Conservation (phyloP, 2,113 vertebrate genomes). For the Gorilla gorilla region DNA sequence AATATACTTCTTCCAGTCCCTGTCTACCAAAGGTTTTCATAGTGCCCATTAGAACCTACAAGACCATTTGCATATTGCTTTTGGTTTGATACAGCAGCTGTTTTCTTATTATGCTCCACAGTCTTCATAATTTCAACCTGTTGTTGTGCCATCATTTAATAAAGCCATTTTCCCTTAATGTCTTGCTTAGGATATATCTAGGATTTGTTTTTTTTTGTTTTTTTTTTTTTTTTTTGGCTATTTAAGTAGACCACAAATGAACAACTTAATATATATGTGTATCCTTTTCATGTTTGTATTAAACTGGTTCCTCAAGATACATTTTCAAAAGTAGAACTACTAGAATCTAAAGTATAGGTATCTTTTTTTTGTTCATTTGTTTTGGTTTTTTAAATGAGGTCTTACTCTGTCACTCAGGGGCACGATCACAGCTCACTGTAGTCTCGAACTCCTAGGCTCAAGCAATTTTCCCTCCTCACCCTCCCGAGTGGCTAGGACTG, state of each 20-base stretch:
- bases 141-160: not conserved
- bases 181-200: not conserved
- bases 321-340: conserved; percentile 44
- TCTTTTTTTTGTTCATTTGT: too few species aligned
- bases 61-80: not conserved
- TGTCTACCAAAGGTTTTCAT: not conserved
- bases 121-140: conserved; percentile 9
- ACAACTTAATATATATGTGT: not conserved
- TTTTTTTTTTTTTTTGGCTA: not conserved
- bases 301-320: not conserved
- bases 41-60: not conserved
- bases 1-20: not conserved
- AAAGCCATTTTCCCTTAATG: not conserved
- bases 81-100: not conserved
- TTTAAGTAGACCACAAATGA: conserved; percentile 53
- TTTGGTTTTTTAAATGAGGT: too few species aligned
- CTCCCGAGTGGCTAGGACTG: too few species aligned
- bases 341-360: not conserved
- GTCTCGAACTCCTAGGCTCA: too few species aligned
- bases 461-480: too few species aligned
- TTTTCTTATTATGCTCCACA: not conserved
- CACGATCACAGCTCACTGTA: too few species aligned
- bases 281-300: not conserved
- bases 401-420: too few species aligned
- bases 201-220: not conserved